Evolutionary conservation across 2,797 vertebrate species (phyloP), one percentile per base, ranked within the genome.

Genomic region (Buphagus erythrorhynchus): DNA sequence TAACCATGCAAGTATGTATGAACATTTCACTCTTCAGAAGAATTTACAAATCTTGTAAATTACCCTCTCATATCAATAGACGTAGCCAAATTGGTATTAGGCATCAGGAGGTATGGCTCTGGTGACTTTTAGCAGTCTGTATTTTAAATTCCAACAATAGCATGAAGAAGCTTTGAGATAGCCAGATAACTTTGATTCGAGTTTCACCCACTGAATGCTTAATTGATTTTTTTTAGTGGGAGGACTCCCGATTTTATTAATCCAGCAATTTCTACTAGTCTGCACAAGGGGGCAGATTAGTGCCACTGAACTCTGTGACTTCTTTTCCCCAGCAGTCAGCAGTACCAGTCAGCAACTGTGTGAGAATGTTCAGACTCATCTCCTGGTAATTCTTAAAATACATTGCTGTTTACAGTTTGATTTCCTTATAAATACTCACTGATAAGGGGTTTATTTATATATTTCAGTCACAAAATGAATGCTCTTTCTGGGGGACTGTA

Each of bases 201-300:
- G 11, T 67, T 80, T 88, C 35, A 52, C 17, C 66, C 33, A 8
- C 9, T 55, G 52, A 87, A 58, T 3, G 9, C 25, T 31, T 29
- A 38, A 11, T 58, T 31, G 20, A 1, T 28, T 55, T 62, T 66
- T 26, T 48, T 63, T 74, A 19, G 13, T 22, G 21, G 69, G 43
- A 80, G 63, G 11, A 24, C 49, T 46, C 19, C 31, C 21, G 33
- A n/a, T 91, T 74, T 59, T 35, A 49, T 36, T 55, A 31, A 20
- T 77, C 13, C 24, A 61, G 42, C 18, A 17, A 4, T 31, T 93
- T 80, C 71, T 51, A 33, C 25, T 20, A 4, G 33, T 63, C 55
- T 81, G 82, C 95, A 96, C 97, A 84, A 94, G 96, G 84, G 95
- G 97, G 97, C 97, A 96, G 96, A 89, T 54, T 82, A 49, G 83